A percentile compares a stretch with the other conserved stretches of the same genome.
These are phyloP conservation scores for Zygaena filipendulae DNA, from an alignment of 2,888 invertebrate genomes.

Conservation along the genomic window DNA sequence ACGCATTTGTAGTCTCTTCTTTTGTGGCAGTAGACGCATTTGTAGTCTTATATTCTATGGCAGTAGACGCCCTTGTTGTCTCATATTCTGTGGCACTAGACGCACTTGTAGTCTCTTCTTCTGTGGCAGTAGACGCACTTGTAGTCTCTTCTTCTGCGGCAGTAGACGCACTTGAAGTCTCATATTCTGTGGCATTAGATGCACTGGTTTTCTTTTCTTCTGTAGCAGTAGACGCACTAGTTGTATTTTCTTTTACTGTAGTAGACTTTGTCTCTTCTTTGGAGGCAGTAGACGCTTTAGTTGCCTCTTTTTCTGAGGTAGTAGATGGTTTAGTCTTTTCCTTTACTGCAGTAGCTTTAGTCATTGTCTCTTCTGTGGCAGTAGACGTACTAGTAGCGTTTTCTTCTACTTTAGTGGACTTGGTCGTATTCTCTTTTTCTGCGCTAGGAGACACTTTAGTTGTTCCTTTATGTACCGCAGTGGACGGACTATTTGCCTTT, in stretches of 20 bases:
- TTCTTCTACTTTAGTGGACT: background rate
- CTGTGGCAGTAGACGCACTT: constrained; percentile 2
- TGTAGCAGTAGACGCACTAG: constrained; percentile 1
- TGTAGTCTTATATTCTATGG: constrained; percentile 6
- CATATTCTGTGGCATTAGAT: background rate
- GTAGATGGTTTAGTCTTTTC: constrained; percentile 12
- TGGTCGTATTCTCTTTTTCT: no score
- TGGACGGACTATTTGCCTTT: background rate
- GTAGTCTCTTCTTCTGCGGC: constrained; percentile 9
- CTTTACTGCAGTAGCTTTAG: background rate
- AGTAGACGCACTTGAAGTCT: constrained; percentile 10
- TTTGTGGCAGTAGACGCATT: no score
- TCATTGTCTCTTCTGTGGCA: background rate
- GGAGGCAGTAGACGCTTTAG: background rate
- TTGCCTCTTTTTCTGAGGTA: constrained; percentile 3
- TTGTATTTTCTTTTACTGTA: background rate
- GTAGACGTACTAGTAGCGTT: background rate
- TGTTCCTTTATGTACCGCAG: background rate
- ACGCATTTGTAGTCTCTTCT: no score
- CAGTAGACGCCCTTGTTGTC: constrained; percentile 3
- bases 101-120: constrained; percentile 7
- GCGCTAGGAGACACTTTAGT: constrained; percentile 1
- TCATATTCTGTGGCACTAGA: no score
- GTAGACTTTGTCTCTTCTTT: constrained; percentile 3
- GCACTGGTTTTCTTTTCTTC: background rate